A percentile compares a stretch with the other conserved stretches of the same genome.
phyloP scores from a whole-genome alignment of 2,888 invertebrate species.

The Xylophagus ater region DNA sequence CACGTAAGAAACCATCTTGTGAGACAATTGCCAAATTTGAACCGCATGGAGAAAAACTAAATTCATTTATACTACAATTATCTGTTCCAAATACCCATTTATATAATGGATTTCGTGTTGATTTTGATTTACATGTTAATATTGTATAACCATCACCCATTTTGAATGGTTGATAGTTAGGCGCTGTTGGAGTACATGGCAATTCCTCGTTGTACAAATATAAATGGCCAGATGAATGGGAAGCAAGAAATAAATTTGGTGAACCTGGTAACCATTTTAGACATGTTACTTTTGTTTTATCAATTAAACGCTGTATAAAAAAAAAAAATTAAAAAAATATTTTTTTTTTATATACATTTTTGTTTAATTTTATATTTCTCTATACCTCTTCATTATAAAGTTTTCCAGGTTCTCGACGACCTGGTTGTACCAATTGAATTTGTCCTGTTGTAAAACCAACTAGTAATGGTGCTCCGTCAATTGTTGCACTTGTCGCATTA shows the following conservation, averaged over 20 bases:
- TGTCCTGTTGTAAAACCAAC: slow-evolving; percentile 98
- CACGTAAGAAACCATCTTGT: slow-evolving; percentile 87
- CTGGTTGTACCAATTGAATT: slow-evolving; percentile 94
- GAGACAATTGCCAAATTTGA: slow-evolving; percentile 88
- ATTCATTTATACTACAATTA: slow-evolving; percentile 83
- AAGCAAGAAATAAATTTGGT: slow-evolving; percentile 83
- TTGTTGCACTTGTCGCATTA: slow-evolving; percentile 70
- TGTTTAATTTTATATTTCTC: not conserved
- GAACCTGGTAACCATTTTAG: slow-evolving; percentile 96
- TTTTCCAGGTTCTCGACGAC: slow-evolving; percentile 92
- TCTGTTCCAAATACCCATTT: slow-evolving; percentile 77
- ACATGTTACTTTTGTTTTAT: slow-evolving; percentile 64
- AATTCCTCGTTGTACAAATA: slow-evolving; percentile 97
- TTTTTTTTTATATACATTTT: not conserved
- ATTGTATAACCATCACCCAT: slow-evolving; percentile 89
- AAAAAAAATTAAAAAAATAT: slow-evolving; percentile 8
- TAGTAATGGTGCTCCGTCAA: slow-evolving; percentile 77
- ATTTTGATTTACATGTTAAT: slow-evolving; percentile 92
- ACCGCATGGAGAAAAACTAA: slow-evolving; percentile 92
- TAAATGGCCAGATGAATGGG: slow-evolving; percentile 91
- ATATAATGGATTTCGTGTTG: slow-evolving; percentile 90
- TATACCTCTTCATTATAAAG: slow-evolving; percentile 96
- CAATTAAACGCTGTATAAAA: slow-evolving; percentile 35
- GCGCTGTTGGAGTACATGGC: slow-evolving; percentile 78
- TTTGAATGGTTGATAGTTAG: slow-evolving; percentile 91